Evolutionary conservation across 2,113 vertebrate genomes (phyloP).

Genomic region (Percina caprodes): DNA sequence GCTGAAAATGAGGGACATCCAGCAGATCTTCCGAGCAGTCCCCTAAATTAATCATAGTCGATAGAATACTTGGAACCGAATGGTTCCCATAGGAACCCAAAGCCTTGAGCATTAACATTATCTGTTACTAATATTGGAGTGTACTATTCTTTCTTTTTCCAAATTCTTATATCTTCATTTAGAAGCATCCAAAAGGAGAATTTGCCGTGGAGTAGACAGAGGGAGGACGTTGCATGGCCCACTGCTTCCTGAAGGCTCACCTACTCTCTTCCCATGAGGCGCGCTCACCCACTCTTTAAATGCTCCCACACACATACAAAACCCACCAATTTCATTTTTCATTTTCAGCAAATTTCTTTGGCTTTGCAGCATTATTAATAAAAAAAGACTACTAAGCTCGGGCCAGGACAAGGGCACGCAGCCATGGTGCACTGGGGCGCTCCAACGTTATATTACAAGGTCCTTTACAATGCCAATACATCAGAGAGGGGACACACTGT

Average conservation of each 20-base stretch:
- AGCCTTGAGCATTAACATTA: background rate
- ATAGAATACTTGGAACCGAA: background rate
- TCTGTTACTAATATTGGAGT: background rate
- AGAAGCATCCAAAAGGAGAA: slow-evolving; percentile 30
- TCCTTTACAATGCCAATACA: slow-evolving; percentile 29
- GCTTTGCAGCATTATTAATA: slow-evolving; percentile 71
- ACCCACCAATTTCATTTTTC: slow-evolving; percentile 68
- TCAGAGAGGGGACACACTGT: slow-evolving; percentile 42
- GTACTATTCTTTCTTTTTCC: background rate
- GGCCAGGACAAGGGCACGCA: slow-evolving; percentile 47
- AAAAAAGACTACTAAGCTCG: slow-evolving; percentile 44
- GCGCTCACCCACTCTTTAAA: slow-evolving; percentile 58
- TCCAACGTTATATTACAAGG: slow-evolving; percentile 44
- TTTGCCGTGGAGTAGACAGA: slow-evolving; percentile 15
- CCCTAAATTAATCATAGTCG: no score
- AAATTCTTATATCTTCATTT: slow-evolving; percentile 39
- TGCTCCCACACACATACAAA: slow-evolving; percentile 35
- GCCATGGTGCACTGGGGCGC: slow-evolving; percentile 26
- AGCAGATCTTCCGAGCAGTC: no score
- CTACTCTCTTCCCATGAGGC: slow-evolving; percentile 52
- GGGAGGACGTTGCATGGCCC: slow-evolving; percentile 41
- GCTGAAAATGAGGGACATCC: no score
- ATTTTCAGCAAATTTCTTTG: slow-evolving; percentile 68
- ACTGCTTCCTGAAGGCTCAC: slow-evolving; percentile 60
- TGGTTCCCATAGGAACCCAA: background rate